Conservation (phyloP, 2,797 vertebrate genomes). For the Semaprochilodus insignis region DNA sequence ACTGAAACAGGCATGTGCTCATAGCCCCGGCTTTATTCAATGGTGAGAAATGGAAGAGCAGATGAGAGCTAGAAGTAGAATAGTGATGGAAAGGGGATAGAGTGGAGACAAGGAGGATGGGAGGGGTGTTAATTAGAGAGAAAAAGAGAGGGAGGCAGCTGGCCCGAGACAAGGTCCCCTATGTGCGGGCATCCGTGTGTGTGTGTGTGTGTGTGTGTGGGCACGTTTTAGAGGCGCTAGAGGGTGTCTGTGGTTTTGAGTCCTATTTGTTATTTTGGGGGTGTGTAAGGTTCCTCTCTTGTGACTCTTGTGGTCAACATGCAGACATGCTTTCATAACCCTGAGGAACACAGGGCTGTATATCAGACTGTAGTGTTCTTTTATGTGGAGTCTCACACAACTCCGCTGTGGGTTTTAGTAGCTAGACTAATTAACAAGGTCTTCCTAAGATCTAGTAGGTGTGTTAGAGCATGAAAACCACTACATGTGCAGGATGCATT, state of each 20-base stretch:
- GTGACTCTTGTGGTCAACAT: too few species aligned
- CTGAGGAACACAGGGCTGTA: too few species aligned
- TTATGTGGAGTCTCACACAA: too few species aligned
- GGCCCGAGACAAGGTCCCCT: slow-evolving; percentile 41
- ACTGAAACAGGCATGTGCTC: neutral
- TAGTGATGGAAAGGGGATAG: slow-evolving; percentile 8
- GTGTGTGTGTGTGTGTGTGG: slow-evolving; percentile 7
- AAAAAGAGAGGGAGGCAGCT: slow-evolving; percentile 30
- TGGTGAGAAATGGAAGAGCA: neutral
- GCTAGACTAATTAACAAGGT: too few species aligned
- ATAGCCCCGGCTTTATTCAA: neutral
- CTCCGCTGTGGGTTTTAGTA: slow-evolving; percentile 29
- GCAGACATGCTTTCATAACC: too few species aligned
- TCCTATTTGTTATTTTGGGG: too few species aligned
- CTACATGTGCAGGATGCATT: too few species aligned
- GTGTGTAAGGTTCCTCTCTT: too few species aligned
- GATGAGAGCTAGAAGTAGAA: neutral
- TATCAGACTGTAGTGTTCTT: slow-evolving; percentile 6
- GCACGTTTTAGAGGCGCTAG: neutral
- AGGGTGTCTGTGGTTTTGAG: neutral
- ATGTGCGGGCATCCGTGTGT: slow-evolving; percentile 19
- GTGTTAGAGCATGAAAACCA: too few species aligned
- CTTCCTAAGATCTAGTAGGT: too few species aligned
- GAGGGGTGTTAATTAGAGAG: neutral
- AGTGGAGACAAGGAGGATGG: neutral